These are phyloP conservation scores for Apistogramma diplotaenia DNA, from an alignment of 2,113 vertebrate genomes.

Conservation along the genomic window DNA sequence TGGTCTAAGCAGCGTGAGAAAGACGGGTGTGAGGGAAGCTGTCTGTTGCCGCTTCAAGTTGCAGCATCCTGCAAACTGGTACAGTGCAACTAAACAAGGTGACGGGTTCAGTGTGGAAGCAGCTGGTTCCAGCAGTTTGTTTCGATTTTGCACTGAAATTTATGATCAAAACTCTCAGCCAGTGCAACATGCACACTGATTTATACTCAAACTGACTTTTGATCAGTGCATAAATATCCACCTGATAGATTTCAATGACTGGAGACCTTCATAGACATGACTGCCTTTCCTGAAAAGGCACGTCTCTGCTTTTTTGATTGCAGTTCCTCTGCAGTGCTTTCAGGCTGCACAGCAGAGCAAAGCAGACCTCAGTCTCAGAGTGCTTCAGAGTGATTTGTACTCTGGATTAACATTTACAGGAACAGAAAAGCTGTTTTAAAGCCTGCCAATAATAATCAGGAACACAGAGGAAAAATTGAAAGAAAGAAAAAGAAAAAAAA, in stretches of 20 bases:
- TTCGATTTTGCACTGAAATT: neutral
- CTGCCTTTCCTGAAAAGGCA: neutral
- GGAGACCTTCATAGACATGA: neutral
- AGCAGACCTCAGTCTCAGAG: neutral
- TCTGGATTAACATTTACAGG: constrained; percentile 25
- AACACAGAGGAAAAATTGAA: neutral
- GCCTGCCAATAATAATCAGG: constrained; percentile 47
- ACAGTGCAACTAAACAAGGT: neutral
- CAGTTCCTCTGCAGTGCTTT: constrained; percentile 1
- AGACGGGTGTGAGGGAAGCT: neutral
- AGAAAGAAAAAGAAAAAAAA: neutral
- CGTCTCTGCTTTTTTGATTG: neutral
- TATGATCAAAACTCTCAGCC: neutral
- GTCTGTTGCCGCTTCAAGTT: neutral
- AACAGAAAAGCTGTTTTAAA: constrained; percentile 21
- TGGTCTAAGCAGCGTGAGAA: neutral
- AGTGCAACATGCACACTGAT: neutral
- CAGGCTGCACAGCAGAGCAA: constrained; percentile 13
- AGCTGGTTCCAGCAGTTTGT: neutral
- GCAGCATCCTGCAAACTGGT: neutral
- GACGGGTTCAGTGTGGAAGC: neutral
- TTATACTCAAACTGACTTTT: neutral
- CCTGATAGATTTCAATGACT: neutral
- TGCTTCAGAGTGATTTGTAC: constrained; percentile 28
- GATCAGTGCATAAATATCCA: neutral